A percentile compares a stretch with the other conserved stretches of the same genome.
phyloP scores from a whole-genome alignment of 2,888 invertebrate genomes.

The Tinea semifulvella region DNA sequence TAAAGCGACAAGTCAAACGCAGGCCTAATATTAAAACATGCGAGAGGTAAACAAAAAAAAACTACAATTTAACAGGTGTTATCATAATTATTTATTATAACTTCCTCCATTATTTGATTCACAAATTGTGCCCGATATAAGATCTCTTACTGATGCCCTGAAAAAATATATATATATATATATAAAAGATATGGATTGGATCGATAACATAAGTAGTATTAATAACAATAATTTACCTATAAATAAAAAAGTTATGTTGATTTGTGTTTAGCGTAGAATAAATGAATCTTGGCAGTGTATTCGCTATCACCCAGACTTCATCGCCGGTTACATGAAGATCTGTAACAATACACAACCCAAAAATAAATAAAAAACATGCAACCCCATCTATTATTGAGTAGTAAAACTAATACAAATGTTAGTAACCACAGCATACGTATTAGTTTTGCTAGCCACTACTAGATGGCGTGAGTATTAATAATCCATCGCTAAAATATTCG shows the following conservation, averaged over 20 bases:
- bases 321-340: conserved; percentile 66
- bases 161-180: conserved; percentile 18
- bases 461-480: too few relatives aligned
- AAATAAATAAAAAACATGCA: neutral
- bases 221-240: conserved; percentile 30
- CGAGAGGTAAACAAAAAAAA: too few relatives aligned
- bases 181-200: neutral
- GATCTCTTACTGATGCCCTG: conserved; percentile 33
- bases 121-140: conserved; percentile 34
- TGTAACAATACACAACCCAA: conserved; percentile 26
- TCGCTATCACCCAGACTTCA: conserved; percentile 75
- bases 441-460: too few relatives aligned
- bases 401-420: too few relatives aligned
- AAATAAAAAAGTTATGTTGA: conserved; percentile 71
- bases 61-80: too few relatives aligned
- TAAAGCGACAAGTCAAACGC: too few relatives aligned
- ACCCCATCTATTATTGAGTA: neutral
- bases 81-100: neutral
- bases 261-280: conserved; percentile 69
- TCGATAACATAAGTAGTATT: neutral
- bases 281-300: conserved; percentile 72
- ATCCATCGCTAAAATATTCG: too few relatives aligned
- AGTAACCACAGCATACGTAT: too few relatives aligned
- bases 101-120: conserved; percentile 13
- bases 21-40: too few relatives aligned